phyloP scores from a whole-genome alignment of 2,888 invertebrate genomes.

The Leistus spinibarbis region DNA sequence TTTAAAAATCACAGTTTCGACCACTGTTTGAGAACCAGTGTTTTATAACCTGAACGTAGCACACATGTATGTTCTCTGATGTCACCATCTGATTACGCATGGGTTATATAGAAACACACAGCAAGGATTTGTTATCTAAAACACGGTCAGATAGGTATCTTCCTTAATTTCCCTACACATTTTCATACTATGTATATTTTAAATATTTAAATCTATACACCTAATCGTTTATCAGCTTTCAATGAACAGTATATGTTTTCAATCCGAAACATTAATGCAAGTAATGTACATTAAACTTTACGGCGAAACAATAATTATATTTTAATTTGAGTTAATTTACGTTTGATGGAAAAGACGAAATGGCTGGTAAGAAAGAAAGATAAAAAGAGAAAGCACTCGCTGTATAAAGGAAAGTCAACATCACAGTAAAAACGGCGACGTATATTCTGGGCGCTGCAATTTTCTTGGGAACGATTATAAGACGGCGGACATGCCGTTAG shows the following conservation, averaged over 20 bases:
- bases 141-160: slow-evolving; percentile 24
- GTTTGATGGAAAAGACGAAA: not conserved
- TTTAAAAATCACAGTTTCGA: too few relatives aligned
- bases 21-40: not conserved
- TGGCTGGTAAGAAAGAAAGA: too few relatives aligned
- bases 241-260: too few relatives aligned
- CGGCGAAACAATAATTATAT: too few relatives aligned
- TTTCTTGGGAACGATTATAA: not conserved
- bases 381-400: too few relatives aligned
- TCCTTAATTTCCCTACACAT: slow-evolving; percentile 29
- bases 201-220: too few relatives aligned
- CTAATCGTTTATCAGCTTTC: too few relatives aligned
- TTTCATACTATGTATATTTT: too few relatives aligned
- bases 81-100: slow-evolving; percentile 31
- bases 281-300: too few relatives aligned
- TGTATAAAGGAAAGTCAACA: not conserved
- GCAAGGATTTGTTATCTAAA: slow-evolving; percentile 30
- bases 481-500: too few relatives aligned
- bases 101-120: not conserved
- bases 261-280: not conserved
- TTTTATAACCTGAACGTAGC: not conserved
- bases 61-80: slow-evolving; percentile 19
- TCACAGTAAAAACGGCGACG: not conserved
- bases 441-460: not conserved
- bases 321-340: not conserved